phyloP scores from a whole-genome alignment of 2,113 vertebrate species.

The Fulmarus glacialis region DNA sequence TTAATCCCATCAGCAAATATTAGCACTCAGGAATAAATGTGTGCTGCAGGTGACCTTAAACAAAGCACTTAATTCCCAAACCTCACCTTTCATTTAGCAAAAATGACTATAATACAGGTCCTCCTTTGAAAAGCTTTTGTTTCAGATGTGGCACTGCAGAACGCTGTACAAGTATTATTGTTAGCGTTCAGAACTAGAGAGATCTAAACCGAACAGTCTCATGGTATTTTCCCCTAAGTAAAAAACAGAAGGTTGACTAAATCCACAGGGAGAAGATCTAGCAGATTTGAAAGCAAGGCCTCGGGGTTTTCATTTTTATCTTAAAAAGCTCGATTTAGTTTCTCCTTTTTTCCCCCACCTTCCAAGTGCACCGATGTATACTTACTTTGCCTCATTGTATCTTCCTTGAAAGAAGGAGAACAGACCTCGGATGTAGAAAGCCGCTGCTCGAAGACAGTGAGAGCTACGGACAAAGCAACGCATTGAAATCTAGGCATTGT shows the following conservation, averaged over 20 bases:
- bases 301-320: not conserved
- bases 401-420: conserved; percentile 98
- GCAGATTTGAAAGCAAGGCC: not conserved
- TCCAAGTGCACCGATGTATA: not conserved
- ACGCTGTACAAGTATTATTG: fast-evolving
- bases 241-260: not conserved
- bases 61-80: not conserved
- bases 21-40: fast-evolving
- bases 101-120: not conserved
- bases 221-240: no score
- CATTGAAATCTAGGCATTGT: fast-evolving
- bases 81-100: not conserved
- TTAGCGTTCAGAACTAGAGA: not conserved
- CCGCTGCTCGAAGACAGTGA: conserved; percentile 94
- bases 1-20: not conserved
- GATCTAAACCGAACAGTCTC: not conserved
- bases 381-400: conserved; percentile 98
- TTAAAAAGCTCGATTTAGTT: not conserved
- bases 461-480: conserved; percentile 73
- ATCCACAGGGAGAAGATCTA: not conserved
- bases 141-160: not conserved
- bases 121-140: not conserved
- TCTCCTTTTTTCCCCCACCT: no score
- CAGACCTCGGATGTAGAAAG: conserved; percentile 96
- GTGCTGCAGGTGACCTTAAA: not conserved